These are phyloP conservation scores for Rhabdomys dilectus DNA, from an alignment of 2,113 vertebrate genomes.

Conservation along the genomic window DNA sequence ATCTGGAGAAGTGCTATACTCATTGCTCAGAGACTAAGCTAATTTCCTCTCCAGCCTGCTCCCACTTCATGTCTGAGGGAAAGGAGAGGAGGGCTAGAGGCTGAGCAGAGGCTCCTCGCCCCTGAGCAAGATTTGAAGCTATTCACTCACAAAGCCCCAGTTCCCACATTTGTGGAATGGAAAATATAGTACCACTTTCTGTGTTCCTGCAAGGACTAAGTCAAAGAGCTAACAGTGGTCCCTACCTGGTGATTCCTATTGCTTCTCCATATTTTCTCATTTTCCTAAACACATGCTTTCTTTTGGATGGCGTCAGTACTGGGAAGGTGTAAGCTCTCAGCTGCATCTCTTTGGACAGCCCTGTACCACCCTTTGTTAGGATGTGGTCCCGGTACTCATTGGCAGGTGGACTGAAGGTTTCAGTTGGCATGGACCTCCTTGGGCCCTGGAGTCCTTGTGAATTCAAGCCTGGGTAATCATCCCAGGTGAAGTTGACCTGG, in stretches of 20 bases:
- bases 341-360: fast-evolving
- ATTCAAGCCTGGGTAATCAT: fast-evolving
- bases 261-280: too few relatives aligned
- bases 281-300: not conserved
- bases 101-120: not conserved
- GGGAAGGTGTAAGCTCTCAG: not conserved
- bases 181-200: fast-evolving
- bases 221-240: not conserved
- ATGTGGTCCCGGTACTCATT: not conserved
- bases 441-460: fast-evolving
- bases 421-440: too few relatives aligned
- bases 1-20: constrained; percentile 58
- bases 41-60: constrained; percentile 63
- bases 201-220: fast-evolving
- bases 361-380: not conserved
- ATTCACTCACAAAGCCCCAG: not conserved
- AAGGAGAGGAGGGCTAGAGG: not conserved
- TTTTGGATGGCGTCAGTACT: not conserved
- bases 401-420: not conserved
- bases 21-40: constrained; percentile 69
- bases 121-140: not conserved
- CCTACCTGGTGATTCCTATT: fast-evolving
- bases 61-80: not conserved
- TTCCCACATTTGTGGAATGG: constrained; percentile 44
- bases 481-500: not conserved